These are phyloP conservation scores for Bombus huntii DNA, from an alignment of 1,140 invertebrate species.

Conservation along the genomic window DNA sequence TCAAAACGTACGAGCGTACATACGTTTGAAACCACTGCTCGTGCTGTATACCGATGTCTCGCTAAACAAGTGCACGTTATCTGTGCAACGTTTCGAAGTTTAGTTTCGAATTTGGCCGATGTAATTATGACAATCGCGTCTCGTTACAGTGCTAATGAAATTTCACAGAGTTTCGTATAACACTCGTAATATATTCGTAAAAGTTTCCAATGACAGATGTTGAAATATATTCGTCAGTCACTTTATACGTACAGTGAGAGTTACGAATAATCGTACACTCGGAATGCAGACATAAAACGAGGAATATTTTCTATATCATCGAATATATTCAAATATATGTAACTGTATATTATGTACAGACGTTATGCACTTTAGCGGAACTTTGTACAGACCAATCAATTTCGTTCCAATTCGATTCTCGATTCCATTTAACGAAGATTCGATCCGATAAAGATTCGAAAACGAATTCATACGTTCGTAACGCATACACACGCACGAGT, in stretches of 20 bases:
- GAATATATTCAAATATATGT: neutral
- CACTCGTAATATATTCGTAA: neutral
- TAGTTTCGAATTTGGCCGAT: too few species aligned
- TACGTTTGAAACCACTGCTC: too few species aligned
- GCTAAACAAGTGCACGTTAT: too few species aligned
- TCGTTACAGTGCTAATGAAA: too few species aligned
- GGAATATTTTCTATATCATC: neutral
- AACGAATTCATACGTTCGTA: neutral
- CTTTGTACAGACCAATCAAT: neutral
- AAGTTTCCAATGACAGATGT: neutral
- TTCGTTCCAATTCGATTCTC: neutral
- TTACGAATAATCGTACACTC: neutral
- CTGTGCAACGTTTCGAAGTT: too few species aligned
- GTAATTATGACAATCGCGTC: too few species aligned
- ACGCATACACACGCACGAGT: neutral
- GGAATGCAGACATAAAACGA: neutral
- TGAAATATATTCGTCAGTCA: too few species aligned
- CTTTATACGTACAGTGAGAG: neutral
- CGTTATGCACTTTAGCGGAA: neutral
- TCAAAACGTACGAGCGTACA: too few species aligned
- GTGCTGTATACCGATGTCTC: too few species aligned
- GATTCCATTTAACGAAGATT: neutral
- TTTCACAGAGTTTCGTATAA: too few species aligned
- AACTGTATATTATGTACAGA: neutral
- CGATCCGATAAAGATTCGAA: neutral